These are phyloP conservation scores for Dromas ardeola DNA, from an alignment of 2,113 vertebrate species.

Conservation along the genomic window DNA sequence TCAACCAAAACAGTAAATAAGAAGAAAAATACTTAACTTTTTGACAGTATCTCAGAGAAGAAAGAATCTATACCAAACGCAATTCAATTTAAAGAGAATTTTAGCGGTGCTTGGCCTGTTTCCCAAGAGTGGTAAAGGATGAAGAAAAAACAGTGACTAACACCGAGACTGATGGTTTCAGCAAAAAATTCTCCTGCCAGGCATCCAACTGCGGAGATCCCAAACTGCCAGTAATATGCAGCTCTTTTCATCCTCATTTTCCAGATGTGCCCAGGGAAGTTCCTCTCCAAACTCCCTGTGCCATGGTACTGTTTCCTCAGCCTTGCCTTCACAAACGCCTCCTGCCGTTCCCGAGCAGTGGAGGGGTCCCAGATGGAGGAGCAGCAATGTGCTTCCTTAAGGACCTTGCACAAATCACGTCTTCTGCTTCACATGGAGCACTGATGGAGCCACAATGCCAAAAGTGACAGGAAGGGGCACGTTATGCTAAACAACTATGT, in stretches of 20 bases:
- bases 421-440: not conserved
- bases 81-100: not conserved
- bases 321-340: not conserved
- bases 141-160: not conserved
- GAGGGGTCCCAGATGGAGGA: not conserved
- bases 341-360: not conserved
- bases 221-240: not conserved
- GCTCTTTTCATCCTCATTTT: not conserved
- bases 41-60: not conserved
- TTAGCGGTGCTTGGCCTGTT: not conserved
- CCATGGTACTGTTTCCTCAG: not conserved
- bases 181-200: not conserved
- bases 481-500: accelerated
- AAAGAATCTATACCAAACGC: not conserved
- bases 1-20: not conserved
- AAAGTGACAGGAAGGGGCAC: not conserved
- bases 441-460: accelerated
- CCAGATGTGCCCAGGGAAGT: not conserved
- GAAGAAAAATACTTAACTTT: not conserved
- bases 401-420: accelerated
- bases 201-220: not conserved
- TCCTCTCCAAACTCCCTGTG: not conserved
- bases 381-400: not conserved
- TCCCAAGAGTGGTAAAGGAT: not conserved
- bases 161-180: not conserved